Conservation (phyloP, 2,113 vertebrate genomes). For the Psilopogon haemacephalus region DNA sequence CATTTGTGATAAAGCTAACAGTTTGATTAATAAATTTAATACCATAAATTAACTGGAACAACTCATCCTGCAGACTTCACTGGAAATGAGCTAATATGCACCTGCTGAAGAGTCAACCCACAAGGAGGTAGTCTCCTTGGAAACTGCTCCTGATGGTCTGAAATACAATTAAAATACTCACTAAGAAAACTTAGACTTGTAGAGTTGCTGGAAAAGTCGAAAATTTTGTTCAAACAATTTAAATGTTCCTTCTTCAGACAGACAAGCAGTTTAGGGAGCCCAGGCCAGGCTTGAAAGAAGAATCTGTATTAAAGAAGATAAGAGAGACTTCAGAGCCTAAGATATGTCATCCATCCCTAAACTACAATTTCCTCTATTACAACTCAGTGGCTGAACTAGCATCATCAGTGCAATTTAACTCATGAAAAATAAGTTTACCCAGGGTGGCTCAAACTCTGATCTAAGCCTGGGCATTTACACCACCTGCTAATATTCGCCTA, state of each 20-base stretch:
- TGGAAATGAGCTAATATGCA: slow-evolving; percentile 42
- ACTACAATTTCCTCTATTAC: neutral
- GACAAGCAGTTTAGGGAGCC: neutral
- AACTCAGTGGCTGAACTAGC: neutral
- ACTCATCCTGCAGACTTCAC: slow-evolving; percentile 4
- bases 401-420: neutral
- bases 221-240: no score
- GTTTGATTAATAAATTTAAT: slow-evolving; percentile 29
- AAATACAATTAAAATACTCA: slow-evolving; percentile 8
- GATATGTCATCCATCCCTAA: neutral
- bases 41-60: neutral
- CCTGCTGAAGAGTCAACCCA: slow-evolving; percentile 34
- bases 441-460: neutral
- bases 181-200: neutral
- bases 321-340: neutral
- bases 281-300: neutral
- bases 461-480: slow-evolving; percentile 21
- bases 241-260: no score
- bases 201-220: neutral
- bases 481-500: slow-evolving; percentile 39
- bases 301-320: neutral
- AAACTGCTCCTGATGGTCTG: slow-evolving; percentile 33
- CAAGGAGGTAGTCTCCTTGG: slow-evolving; percentile 45
- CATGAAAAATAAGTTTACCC: neutral
- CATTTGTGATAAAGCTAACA: neutral